phyloP scores from a whole-genome alignment of 2,888 invertebrate genomes.

The Endomychus coccineus region DNA sequence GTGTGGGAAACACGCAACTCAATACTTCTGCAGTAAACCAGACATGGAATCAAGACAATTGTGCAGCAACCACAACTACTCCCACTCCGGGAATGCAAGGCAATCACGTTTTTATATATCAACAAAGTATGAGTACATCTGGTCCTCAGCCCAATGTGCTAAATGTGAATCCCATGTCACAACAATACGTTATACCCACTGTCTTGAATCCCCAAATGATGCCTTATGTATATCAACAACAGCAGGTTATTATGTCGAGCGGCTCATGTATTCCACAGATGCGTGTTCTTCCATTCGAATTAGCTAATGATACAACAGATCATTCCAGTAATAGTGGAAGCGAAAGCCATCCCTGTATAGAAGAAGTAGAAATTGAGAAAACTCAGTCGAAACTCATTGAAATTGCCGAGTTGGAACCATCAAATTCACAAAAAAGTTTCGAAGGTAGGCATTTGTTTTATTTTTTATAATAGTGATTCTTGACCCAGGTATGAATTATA shows the following conservation, averaged over 20 bases:
- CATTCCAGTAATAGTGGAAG: too few species aligned
- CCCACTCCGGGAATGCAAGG: constrained; percentile 32
- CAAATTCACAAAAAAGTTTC: too few species aligned
- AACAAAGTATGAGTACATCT: constrained; percentile 49
- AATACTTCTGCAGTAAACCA: constrained; percentile 34
- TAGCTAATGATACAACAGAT: constrained; percentile 10
- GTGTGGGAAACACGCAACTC: constrained; percentile 15
- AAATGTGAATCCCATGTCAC: constrained; percentile 46
- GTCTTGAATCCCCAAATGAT: constrained; percentile 48
- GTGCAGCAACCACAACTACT: constrained; percentile 32
- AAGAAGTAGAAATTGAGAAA: too few species aligned
- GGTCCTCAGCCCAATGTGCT: constrained; percentile 34
- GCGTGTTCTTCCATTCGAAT: constrained; percentile 32
- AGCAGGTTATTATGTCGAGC: constrained; percentile 48
- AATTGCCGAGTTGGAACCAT: too few species aligned
- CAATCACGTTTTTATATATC: constrained; percentile 49
- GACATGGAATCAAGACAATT: constrained; percentile 30
- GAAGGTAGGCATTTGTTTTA: too few species aligned
- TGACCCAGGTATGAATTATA: too few species aligned
- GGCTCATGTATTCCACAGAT: constrained; percentile 38
- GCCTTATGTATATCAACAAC: constrained; percentile 51
- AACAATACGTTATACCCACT: constrained; percentile 48
- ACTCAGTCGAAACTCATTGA: too few species aligned
- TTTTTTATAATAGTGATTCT: too few species aligned
- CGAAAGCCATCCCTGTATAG: too few species aligned